Conservation (phyloP, 2,113 vertebrate genomes). For the Excalfactoria chinensis region DNA sequence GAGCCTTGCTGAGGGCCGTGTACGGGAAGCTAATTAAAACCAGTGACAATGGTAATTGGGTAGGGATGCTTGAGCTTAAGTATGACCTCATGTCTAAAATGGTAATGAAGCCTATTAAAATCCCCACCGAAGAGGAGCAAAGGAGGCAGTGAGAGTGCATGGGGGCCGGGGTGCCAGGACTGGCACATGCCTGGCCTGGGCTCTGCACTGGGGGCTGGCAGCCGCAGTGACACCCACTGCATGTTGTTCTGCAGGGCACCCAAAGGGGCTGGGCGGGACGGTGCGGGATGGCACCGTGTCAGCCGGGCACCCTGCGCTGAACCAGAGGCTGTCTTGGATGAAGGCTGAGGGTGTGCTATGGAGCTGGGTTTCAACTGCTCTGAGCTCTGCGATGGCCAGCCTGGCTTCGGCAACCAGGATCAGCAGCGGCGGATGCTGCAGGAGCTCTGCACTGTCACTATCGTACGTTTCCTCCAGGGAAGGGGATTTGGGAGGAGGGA, state of each 20-base stretch:
- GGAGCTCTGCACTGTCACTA: constrained; percentile 84
- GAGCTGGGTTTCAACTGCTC: constrained; percentile 92
- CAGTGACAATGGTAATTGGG: constrained; percentile 62
- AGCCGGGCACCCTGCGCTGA: fast-evolving
- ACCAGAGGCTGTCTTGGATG: not conserved
- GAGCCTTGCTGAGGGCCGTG: constrained; percentile 37
- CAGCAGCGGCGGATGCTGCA: constrained; percentile 78
- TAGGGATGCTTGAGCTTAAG: constrained; percentile 61
- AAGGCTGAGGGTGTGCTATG: constrained; percentile 80
- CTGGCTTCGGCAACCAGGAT: constrained; percentile 74
- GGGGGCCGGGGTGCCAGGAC: not conserved
- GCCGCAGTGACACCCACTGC: fast-evolving
- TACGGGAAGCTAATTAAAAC: constrained; percentile 63
- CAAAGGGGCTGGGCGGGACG: not conserved
- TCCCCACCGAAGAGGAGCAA: constrained; percentile 16
- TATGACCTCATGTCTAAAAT: constrained; percentile 75
- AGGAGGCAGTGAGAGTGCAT: not conserved
- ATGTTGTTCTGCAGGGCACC: constrained; percentile 2
- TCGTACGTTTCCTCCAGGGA: constrained; percentile 70
- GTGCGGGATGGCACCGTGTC: fast-evolving
- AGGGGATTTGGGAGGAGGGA: not conserved
- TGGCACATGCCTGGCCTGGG: fast-evolving
- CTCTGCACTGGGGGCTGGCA: not conserved
- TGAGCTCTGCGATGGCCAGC: constrained; percentile 81
- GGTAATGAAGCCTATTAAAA: constrained; percentile 68